Percentiles rank a stretch among this genome's conserved stretches.
Evolutionary conservation across 2,113 vertebrate genomes (phyloP).

Genomic region (Nansenia antarctica): DNA sequence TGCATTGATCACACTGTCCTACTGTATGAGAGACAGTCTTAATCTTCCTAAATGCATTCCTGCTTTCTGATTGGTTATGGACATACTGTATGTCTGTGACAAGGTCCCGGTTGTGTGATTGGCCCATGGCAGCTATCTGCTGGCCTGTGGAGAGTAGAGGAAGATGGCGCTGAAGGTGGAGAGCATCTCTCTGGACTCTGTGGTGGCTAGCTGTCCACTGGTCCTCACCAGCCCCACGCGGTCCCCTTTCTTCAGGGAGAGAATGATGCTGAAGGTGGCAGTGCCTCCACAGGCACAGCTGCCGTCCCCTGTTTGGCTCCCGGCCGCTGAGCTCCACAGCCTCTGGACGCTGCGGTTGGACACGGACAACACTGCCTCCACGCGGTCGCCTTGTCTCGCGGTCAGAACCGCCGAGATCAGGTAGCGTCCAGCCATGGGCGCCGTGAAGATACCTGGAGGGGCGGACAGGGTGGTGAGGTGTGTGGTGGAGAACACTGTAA

Average conservation of each 20-base stretch:
- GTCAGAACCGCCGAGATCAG: conserved; percentile 87
- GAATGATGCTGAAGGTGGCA: conserved; percentile 86
- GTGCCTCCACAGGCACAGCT: conserved; percentile 80
- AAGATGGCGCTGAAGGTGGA: conserved; percentile 92
- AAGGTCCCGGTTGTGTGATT: conserved; percentile 30
- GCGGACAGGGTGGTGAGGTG: background rate
- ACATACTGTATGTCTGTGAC: conserved; percentile 18
- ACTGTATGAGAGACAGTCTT: background rate
- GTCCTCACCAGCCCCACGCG: conserved; percentile 85
- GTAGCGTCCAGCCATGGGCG: conserved; percentile 86
- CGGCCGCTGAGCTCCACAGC: conserved; percentile 79
- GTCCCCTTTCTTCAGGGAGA: conserved; percentile 87
- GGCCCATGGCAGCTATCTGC: conserved; percentile 73
- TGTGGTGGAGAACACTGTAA: background rate
- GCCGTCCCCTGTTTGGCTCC: conserved; percentile 61
- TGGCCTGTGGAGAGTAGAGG: conserved; percentile 84
- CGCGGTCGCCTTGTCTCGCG: conserved; percentile 75
- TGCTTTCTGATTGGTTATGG: background rate
- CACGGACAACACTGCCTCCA: conserved; percentile 89
- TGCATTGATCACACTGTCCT: background rate
- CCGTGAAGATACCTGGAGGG: conserved; percentile 86
- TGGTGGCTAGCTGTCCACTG: conserved; percentile 84
- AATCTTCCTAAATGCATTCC: background rate
- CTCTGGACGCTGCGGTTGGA: conserved; percentile 87
- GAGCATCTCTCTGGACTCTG: conserved; percentile 87